Base-by-base conservation (phyloP, 2,797 vertebrate species). In the Darevskia mixta region DNA sequence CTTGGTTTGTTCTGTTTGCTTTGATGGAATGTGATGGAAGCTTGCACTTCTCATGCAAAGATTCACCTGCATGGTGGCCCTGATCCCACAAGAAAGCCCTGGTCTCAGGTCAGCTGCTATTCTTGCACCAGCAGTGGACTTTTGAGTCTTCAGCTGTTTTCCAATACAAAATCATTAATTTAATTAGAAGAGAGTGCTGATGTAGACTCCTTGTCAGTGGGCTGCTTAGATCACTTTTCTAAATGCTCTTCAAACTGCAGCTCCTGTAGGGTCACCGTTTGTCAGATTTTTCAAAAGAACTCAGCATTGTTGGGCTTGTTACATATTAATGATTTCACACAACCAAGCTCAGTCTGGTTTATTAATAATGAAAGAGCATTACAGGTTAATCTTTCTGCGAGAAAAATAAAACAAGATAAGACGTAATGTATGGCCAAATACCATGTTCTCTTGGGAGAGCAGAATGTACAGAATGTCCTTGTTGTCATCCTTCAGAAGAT, bases 341-440 rank as follows among this genome's bases (percentile, higher is more conserved):
- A 81, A 41, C 23, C 27, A 87, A 43, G 67, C 78, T 41, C 35
- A 86, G 23, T 64, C 41, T 38, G 66, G 25, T 10, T 79, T 86
- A 71, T 86, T 79, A 79, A 79, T 86, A 86, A 86, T 86, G 76
- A 55, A 86, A 79, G 17, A 18, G 43, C 43, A 49, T 55, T 79
- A 38, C 41, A 86, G 76, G 43, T 79, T 86, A 71, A 35, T 55
- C 61, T 38, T 86, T 79, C 64, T 69, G 35, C 76, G 58, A 18
- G 18, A 55, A 86, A 79, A n/a, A 55, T 55, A 55, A 41, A 49
- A 86, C n/a, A 23, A n/a, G 15, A 72, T 3, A 38, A 38, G 66
- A 41, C 32, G 17, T 45, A 25, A 35, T 69, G 5, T 15, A 79
- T 38, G 8, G 23, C 23, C 41, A 69, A 79, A n/a, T 35, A 55